Base-by-base conservation (phyloP, 2,113 vertebrate species). In the Zosterops lateralis region DNA sequence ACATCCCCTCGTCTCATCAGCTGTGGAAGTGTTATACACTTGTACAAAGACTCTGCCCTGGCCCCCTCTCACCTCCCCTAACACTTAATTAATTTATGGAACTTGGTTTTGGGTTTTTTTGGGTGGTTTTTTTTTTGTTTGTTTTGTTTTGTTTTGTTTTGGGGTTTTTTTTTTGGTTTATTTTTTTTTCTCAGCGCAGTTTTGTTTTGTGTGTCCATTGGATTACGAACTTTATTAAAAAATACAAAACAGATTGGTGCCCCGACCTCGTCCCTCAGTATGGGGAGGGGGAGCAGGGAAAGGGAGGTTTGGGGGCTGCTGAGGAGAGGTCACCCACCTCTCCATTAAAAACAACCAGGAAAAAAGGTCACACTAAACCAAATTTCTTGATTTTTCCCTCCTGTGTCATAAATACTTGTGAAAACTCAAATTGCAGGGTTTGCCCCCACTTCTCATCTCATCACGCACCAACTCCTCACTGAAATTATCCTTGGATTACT, bases 181-280 rank as follows among this genome's bases (percentile, higher is more conserved):
- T 53, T 82, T 71, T 42, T 68, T 92, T 96, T 87, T 57, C 97
- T 96, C 97, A 97, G 97, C 97, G 97, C 97, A 97, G 97, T 98
- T 98, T 98, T 98, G 97, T 98, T 98, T 97, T 97, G 97, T 98
- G 98, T 98, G 98, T 98, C 98, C 98, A 98, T 98, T 98, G 98
- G 98, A 98, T 98, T 98, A 98, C 97, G 93, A 95, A 97, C 97
- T 98, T 98, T 98, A 98, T 98, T 98, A 98, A 98, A 98, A 98
- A 98, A 98, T 97, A 97, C 96, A 98, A 98, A 98, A 97, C 97
- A 97, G 16, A 38, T 91, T 34, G 31, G 71, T 10, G 92, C 90
- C 96, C 91, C 21, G 34, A 40, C 87, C 96, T 96, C 75, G 48
- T 96, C 91, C 92, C 80, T 96, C 48, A 11, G 89, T 51, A 6